A percentile compares a stretch with the other conserved stretches of the same genome.
phyloP scores from a whole-genome alignment of 2,888 invertebrate genomes.

The Ectemnius cavifrons region DNA sequence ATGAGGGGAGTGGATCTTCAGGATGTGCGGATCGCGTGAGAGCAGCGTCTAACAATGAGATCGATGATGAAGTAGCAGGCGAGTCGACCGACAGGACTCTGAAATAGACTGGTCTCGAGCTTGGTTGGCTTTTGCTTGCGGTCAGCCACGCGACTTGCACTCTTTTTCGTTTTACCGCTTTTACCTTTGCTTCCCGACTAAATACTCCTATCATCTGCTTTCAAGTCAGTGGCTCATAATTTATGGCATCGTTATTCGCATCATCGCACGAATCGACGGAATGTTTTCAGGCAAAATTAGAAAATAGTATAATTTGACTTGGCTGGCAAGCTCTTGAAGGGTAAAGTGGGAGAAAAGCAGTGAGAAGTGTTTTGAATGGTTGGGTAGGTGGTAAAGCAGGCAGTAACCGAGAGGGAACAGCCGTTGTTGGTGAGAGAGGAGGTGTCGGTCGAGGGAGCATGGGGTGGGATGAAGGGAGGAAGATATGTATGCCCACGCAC shows the following conservation, averaged over 20 bases:
- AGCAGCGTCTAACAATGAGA: constrained; percentile 62
- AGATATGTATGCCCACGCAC: constrained; percentile 53
- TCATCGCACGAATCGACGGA: too few relatives aligned
- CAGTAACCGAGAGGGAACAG: too few relatives aligned
- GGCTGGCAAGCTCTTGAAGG: too few relatives aligned
- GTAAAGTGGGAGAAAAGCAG: not conserved
- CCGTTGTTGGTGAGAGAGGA: too few relatives aligned
- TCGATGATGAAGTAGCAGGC: constrained; percentile 69
- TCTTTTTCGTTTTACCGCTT: constrained; percentile 43
- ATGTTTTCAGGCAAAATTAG: too few relatives aligned
- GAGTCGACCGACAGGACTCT: constrained; percentile 43
- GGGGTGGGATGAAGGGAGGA: constrained; percentile 6
- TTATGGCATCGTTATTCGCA: too few relatives aligned
- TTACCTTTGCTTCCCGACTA: constrained; percentile 11
- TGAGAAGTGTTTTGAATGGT: not conserved
- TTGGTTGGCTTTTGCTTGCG: constrained; percentile 25
- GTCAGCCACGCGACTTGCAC: constrained; percentile 66
- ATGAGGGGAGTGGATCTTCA: constrained; percentile 61
- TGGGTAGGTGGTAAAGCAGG: not conserved
- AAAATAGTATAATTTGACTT: too few relatives aligned
- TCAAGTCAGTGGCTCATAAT: too few relatives aligned
- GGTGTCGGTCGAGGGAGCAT: not conserved
- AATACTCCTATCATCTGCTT: too few relatives aligned
- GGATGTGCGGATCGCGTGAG: constrained; percentile 67
- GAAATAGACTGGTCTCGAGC: constrained; percentile 21